Conservation (phyloP, 1,140 invertebrate genomes). For the Caenorhabditis briggsae region DNA sequence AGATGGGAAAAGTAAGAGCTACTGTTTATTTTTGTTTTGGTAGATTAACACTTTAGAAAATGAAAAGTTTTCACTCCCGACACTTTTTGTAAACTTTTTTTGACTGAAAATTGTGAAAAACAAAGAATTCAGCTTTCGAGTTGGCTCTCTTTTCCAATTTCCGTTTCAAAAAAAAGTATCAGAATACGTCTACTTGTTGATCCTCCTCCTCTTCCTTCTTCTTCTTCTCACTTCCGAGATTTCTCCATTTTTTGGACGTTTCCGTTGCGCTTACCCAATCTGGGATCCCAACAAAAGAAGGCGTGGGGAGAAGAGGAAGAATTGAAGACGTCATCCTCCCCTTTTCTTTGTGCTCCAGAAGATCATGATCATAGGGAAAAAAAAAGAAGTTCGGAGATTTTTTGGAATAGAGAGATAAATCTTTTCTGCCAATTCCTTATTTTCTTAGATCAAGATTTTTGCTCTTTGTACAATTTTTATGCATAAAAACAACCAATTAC, state of each 20-base stretch:
- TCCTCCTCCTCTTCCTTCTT: neutral
- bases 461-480: too few relatives aligned
- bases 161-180: neutral
- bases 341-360: slow-evolving; percentile 31
- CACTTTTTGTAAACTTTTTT: neutral
- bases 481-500: too few relatives aligned
- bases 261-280: slow-evolving; percentile 30
- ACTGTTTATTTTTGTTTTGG: neutral
- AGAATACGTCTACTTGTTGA: neutral
- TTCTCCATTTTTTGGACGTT: slow-evolving; percentile 6
- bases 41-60: slow-evolving; percentile 2
- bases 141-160: neutral
- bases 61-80: neutral
- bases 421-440: neutral
- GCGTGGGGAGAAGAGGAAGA: slow-evolving; percentile 38
- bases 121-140: neutral
- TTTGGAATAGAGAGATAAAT: slow-evolving; percentile 3
- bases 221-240: neutral
- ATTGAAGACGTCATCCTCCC: slow-evolving; percentile 31
- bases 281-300: slow-evolving; percentile 33
- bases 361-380: neutral
- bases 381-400: slow-evolving; percentile 24
- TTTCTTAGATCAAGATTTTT: too few relatives aligned
- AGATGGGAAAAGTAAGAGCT: neutral
- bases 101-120: neutral